Base-by-base conservation (phyloP, 2,797 vertebrate species). In the Pipistrellus pygmaeus region DNA sequence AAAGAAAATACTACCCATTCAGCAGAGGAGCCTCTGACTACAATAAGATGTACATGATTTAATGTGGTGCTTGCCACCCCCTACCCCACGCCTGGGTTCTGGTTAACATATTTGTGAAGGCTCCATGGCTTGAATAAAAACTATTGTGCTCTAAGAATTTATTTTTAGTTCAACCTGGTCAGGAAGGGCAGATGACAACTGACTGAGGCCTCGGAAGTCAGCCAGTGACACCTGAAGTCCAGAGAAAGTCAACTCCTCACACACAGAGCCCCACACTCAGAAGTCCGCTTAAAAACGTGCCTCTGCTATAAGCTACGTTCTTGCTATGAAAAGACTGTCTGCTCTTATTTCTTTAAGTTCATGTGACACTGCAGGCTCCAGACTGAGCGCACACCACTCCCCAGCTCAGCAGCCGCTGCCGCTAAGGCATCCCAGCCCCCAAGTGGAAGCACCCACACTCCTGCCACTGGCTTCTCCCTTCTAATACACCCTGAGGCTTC, bases 61-160 rank as follows among this genome's bases (percentile, higher is more conserved):
- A 57, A 90, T 32, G 46, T 6, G 23, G 8, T 17, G 11, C 72
- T 41, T 85, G 72, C 35, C 48, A 30, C 27, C 10, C 23, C 12
- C 9, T 3, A 1, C 76, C 25, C 20, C 2, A 4, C 53, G 9
- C 30, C 77, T 64, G 21, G 30, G 41, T 38, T 2, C 85, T 97
- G 92, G 90, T 91, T 91, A 96, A 94, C 78, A 90, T 76, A 71
- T 90, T 18, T 85, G 8, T 46, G 55, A 88, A 88, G 72, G 10
- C 82, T 25, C 55, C 35, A 18, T 81, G 38, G 38, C 21, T 75
- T 88, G 44, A 69, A 69, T 48, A 38, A 92, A 97, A 96, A 91
- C 46, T 1, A 78, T 32, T 83, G 27, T 75, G 41, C n/a, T 60
- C 27, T 96, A 95, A 84, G 55, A 77, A 57, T 78, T 92, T 95